These are phyloP conservation scores for Zaprionus davidi DNA, from an alignment of 1,140 invertebrate genomes.

Conservation along the genomic window DNA sequence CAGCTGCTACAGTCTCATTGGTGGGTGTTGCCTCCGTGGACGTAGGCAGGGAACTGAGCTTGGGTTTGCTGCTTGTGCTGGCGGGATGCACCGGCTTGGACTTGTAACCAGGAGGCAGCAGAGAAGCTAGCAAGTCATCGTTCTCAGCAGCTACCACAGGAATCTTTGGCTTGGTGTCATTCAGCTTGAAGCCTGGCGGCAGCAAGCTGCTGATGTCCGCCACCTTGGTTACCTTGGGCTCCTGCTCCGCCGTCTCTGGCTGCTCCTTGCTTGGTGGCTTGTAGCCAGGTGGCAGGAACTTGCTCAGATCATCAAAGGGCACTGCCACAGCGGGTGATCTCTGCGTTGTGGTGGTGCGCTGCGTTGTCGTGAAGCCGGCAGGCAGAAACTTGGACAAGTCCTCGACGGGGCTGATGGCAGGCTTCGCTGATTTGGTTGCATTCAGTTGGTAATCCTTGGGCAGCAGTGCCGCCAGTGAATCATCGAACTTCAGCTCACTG, in stretches of 20 bases:
- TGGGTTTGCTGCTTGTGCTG: slow-evolving; percentile 47
- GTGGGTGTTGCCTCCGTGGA: slow-evolving; percentile 40
- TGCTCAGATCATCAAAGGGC: slow-evolving; percentile 84
- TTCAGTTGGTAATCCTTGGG: slow-evolving; percentile 88
- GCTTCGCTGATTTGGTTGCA: slow-evolving; percentile 56
- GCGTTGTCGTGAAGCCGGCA: slow-evolving; percentile 84
- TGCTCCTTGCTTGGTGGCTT: slow-evolving; percentile 77
- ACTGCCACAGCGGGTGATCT: slow-evolving; percentile 70
- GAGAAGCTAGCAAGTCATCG: slow-evolving; percentile 86
- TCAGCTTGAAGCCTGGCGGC: slow-evolving; percentile 86
- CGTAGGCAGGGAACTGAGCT: slow-evolving; percentile 60
- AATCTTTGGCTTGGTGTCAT: slow-evolving; percentile 66
- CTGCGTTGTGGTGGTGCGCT: slow-evolving; percentile 12
- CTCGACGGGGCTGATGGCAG: slow-evolving; percentile 55
- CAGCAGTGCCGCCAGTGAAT: slow-evolving; percentile 85
- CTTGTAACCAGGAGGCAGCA: slow-evolving; percentile 88
- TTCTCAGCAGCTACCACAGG: slow-evolving; percentile 69
- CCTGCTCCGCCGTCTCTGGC: slow-evolving; percentile 5
- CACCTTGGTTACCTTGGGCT: slow-evolving; percentile 66
- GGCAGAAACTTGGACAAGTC: slow-evolving; percentile 88
- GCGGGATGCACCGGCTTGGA: slow-evolving; percentile 54
- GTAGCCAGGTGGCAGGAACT: slow-evolving; percentile 85
- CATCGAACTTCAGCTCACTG: slow-evolving; percentile 74
- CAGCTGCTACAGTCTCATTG: slow-evolving; percentile 13
- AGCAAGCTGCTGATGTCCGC: slow-evolving; percentile 84